phyloP scores from a whole-genome alignment of 2,113 vertebrate genomes.

The Pelmatolapia mariae region DNA sequence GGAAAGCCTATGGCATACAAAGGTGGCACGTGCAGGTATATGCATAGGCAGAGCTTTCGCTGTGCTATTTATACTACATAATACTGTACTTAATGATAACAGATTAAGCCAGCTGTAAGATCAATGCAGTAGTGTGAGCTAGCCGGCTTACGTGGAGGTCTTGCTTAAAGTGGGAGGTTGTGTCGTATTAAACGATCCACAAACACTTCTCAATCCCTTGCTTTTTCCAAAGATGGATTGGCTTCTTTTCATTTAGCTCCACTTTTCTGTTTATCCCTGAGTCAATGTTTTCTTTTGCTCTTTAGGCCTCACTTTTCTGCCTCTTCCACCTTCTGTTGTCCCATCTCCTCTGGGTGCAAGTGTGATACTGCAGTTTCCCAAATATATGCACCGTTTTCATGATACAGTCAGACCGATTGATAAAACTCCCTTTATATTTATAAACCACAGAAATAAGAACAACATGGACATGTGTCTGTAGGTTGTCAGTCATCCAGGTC shows the following conservation, averaged over 20 bases:
- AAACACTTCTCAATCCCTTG: background rate
- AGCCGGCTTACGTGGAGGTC: background rate
- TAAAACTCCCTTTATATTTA: background rate
- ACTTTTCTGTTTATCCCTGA: background rate
- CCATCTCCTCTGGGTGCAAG: background rate
- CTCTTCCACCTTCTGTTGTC: background rate
- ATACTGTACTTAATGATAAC: constrained; percentile 42
- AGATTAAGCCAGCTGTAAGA: constrained; percentile 29
- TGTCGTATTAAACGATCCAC: background rate
- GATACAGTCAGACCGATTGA: background rate
- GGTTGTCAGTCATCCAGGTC: background rate
- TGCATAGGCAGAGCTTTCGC: constrained; percentile 4
- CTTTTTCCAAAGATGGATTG: constrained; percentile 7
- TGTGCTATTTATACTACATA: constrained; percentile 18
- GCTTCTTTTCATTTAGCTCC: background rate
- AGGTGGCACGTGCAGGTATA: background rate
- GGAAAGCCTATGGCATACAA: background rate
- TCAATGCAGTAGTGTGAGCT: background rate
- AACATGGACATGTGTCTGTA: background rate
- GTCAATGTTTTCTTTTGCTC: background rate
- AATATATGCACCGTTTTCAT: rapidly evolving
- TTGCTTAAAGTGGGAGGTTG: background rate
- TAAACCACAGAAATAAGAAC: background rate
- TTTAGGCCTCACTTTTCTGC: background rate
- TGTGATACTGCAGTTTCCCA: background rate